A percentile compares a stretch with the other conserved stretches of the same genome.
These are phyloP conservation scores for Neodiprion virginianus DNA, from an alignment of 1,140 invertebrate genomes.

Conservation along the genomic window DNA sequence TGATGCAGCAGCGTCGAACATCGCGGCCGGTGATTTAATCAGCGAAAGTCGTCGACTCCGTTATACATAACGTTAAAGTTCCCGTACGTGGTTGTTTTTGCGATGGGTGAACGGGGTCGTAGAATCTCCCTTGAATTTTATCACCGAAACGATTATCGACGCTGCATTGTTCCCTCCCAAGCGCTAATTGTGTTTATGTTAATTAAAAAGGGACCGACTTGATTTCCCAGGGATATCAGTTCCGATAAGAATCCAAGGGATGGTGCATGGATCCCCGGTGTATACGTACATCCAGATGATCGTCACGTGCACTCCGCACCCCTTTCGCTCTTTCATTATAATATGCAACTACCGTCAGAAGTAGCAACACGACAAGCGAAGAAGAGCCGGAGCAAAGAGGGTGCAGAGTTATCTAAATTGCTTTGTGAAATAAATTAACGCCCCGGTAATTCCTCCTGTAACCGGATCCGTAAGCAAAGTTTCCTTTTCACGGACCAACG, in stretches of 20 bases:
- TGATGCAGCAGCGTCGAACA: slow-evolving; percentile 39
- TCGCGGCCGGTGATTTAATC: slow-evolving; percentile 39
- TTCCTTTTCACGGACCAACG: no score
- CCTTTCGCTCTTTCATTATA: slow-evolving; percentile 36
- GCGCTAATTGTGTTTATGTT: slow-evolving; percentile 60
- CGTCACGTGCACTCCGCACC: slow-evolving; percentile 49
- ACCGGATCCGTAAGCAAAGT: no score
- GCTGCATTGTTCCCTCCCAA: no score
- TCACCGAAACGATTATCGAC: no score
- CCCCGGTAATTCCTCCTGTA: not conserved
- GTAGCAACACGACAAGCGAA: not conserved
- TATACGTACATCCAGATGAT: slow-evolving; percentile 21
- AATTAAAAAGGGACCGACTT: slow-evolving; percentile 40
- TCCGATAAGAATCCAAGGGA: slow-evolving; percentile 39
- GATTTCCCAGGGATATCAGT: slow-evolving; percentile 55
- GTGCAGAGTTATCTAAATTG: slow-evolving; percentile 53
- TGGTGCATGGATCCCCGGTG: slow-evolving; percentile 15
- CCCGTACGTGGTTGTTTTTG: slow-evolving; percentile 32
- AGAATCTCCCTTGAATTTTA: no score
- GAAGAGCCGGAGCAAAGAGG: not conserved
- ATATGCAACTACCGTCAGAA: no score
- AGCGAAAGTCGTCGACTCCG: slow-evolving; percentile 35
- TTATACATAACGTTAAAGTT: slow-evolving; percentile 35
- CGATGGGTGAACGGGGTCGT: no score
- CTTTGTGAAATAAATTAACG: slow-evolving; percentile 58